Evolutionary conservation across 1,140 invertebrate genomes (phyloP).

Genomic region (Calosoma granatense): DNA sequence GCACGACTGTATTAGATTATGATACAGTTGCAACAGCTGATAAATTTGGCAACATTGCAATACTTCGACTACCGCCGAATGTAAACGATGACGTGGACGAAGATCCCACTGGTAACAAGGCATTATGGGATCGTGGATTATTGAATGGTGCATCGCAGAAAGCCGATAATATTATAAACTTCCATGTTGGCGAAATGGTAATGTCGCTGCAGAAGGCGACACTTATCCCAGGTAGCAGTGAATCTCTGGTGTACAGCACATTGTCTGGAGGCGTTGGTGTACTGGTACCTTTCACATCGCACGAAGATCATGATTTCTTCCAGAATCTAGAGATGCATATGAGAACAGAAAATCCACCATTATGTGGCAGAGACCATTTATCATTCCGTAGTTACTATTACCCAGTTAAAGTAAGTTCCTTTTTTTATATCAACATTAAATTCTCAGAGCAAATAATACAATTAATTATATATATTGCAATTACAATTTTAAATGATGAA

Average conservation of each 20-base stretch:
- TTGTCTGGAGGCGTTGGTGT: slow-evolving; percentile 92
- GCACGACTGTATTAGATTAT: slow-evolving; percentile 88
- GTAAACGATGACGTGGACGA: slow-evolving; percentile 97
- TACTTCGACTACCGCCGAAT: slow-evolving; percentile 80
- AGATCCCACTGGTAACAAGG: slow-evolving; percentile 97
- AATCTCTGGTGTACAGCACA: slow-evolving; percentile 93
- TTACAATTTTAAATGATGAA: slow-evolving; percentile 20
- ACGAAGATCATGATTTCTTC: slow-evolving; percentile 99
- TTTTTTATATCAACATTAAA: background rate
- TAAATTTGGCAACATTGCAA: slow-evolving; percentile 96
- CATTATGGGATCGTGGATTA: slow-evolving; percentile 94
- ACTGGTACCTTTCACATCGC: slow-evolving; percentile 93
- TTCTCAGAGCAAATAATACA: background rate
- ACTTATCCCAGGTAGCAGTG: slow-evolving; percentile 92
- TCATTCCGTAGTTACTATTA: slow-evolving; percentile 97
- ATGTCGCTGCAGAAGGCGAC: slow-evolving; percentile 89
- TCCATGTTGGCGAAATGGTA: slow-evolving; percentile 93
- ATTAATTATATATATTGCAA: too few relatives aligned
- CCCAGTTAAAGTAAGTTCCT: slow-evolving; percentile 82
- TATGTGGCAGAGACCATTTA: slow-evolving; percentile 95
- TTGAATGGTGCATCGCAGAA: slow-evolving; percentile 97
- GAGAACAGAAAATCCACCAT: slow-evolving; percentile 89
- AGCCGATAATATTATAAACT: slow-evolving; percentile 82
- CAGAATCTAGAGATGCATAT: slow-evolving; percentile 99
- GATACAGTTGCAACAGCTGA: slow-evolving; percentile 93